Evolutionary conservation across 2,797 vertebrate species (phyloP), one percentile per base, ranked within the genome.

Genomic region (Crypturellus tataupa): DNA sequence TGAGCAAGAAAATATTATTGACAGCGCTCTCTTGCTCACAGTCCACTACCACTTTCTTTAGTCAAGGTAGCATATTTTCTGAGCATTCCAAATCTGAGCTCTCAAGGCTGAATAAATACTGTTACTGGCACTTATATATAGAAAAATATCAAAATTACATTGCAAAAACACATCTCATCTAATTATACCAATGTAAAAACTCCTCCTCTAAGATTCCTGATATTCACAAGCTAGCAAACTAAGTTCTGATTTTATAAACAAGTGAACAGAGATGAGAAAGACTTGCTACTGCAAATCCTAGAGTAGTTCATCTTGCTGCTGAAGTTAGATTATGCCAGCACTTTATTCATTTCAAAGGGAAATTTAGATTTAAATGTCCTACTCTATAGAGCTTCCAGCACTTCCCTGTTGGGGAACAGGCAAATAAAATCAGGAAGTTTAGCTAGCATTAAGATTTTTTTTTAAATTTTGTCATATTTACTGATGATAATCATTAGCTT

Each of bases 341-440:
- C 39, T 89, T 72, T 70, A 56, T 79, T 87, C 1, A 63, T 56
- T 93, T 90, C 58, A 12, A 77, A 80, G 49, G n/a, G 33, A 93
- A 85, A 58, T 68, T 23, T 77, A 67, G 9, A 64, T 86, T 84
- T 95, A 80, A 94, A 68, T 83, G 55, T 39, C 17, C 55, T 58
- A 17, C 3, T 2, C 24, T 78, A 10, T 15, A 68, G 49, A 91
- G 25, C 65, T 91, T 84, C 49, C 11, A 47, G 47, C 53, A 86
- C 25, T 9, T 94, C 42, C 20, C 42, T 56, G 42, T 19, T 71
- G 20, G 75, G 51, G 60, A 17, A 69, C 1, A 6, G 76, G 16
- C n/a, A 21, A 39, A 89, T 62, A 69, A 82, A 77, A 63, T 89
- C 24, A 68, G 60, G 80, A 93, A 86, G 59, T 27, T 33, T 8